Conservation (phyloP, 2,113 vertebrate genomes). For the Eleginops maclovinus region DNA sequence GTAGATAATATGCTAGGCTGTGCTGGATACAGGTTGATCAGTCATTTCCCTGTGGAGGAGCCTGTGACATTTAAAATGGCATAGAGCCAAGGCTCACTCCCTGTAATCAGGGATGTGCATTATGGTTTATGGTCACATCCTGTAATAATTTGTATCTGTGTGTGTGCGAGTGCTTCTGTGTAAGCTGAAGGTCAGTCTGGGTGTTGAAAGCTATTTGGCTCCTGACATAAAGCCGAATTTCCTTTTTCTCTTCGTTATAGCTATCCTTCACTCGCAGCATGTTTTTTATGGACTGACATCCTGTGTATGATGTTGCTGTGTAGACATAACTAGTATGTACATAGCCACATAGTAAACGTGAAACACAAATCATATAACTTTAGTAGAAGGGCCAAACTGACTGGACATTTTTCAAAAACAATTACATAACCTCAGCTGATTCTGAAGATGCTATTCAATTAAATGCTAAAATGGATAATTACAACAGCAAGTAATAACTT, state of each 20-base stretch:
- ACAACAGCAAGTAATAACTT: not conserved
- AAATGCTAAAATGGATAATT: conserved; percentile 6
- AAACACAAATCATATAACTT: conserved; percentile 3
- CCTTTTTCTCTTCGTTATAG: conserved; percentile 44
- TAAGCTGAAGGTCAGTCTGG: conserved; percentile 76
- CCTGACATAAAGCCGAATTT: conserved; percentile 63
- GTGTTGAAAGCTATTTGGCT: conserved; percentile 76
- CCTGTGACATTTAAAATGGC: conserved; percentile 78
- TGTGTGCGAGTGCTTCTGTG: conserved; percentile 37
- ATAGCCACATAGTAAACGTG: conserved; percentile 4
- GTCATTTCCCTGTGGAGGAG: conserved; percentile 64
- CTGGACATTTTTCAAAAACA: not conserved
- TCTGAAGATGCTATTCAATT: not conserved
- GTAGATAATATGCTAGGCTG: conserved; percentile 35
- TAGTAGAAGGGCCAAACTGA: not conserved
- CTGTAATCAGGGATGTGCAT: conserved; percentile 65
- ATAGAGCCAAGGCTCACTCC: conserved; percentile 57
- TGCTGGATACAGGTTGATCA: conserved; percentile 59
- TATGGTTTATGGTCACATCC: conserved; percentile 70
- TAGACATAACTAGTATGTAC: conserved; percentile 3
- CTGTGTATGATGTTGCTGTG: conserved; percentile 10
- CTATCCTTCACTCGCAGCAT: conserved; percentile 25
- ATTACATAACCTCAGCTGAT: conserved; percentile 1
- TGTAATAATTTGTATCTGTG: conserved; percentile 54
- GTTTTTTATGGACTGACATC: conserved; percentile 49